A percentile compares a stretch with the other conserved stretches of the same genome.
Conservation (phyloP, 2,888 invertebrate species). For the Mactromeris polynyma region DNA sequence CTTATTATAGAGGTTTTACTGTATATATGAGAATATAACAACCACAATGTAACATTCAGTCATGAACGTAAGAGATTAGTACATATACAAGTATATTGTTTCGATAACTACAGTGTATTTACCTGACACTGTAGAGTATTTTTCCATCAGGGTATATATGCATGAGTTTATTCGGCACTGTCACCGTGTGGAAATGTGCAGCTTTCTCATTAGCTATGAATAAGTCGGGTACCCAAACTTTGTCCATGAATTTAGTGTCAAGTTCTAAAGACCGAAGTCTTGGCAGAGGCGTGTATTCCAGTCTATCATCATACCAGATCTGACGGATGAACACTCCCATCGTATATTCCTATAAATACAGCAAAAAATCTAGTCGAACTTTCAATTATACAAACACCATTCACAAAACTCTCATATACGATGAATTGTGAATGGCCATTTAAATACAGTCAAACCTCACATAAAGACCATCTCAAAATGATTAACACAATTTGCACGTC, state of each 20-base stretch:
- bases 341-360: slow-evolving; percentile 76
- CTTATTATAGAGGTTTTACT: too few species aligned
- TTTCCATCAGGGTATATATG: slow-evolving; percentile 80
- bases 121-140: slow-evolving; percentile 78
- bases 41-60: too few species aligned
- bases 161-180: slow-evolving; percentile 82
- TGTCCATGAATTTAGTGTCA: slow-evolving; percentile 78
- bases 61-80: too few species aligned
- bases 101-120: background rate
- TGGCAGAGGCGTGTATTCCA: slow-evolving; percentile 66
- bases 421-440: too few species aligned
- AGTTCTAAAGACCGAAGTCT: slow-evolving; percentile 76
- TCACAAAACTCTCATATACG: too few species aligned
- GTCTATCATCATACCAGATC: slow-evolving; percentile 76
- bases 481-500: too few species aligned
- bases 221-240: slow-evolving; percentile 83
- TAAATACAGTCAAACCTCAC: too few species aligned
- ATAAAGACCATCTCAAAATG: too few species aligned
- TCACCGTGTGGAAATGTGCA: slow-evolving; percentile 80
- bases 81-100: too few species aligned
- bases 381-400: too few species aligned
- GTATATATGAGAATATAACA: too few species aligned
- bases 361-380: too few species aligned
- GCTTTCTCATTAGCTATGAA: slow-evolving; percentile 83
- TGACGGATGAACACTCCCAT: slow-evolving; percentile 78